Conservation (phyloP, 2,888 invertebrate genomes). For the Melikaiella ostensackeni region DNA sequence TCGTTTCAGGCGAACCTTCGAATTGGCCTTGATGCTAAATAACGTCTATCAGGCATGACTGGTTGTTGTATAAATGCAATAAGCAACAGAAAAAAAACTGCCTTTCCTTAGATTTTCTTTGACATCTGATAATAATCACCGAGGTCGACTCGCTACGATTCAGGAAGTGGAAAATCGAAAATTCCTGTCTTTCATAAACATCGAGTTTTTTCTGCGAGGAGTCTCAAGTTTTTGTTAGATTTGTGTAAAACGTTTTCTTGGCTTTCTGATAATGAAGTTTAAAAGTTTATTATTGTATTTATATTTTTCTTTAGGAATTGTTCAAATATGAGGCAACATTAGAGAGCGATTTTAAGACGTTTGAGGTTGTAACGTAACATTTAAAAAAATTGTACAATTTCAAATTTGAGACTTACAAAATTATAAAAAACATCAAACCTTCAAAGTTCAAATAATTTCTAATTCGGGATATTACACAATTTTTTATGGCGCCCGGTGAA, state of each 20-base stretch:
- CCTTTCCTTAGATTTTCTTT: constrained; percentile 37
- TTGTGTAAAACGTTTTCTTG: background rate
- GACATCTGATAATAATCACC: constrained; percentile 30
- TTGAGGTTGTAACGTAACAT: no score
- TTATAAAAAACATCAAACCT: no score
- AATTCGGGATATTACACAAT: no score
- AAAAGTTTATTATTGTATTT: background rate
- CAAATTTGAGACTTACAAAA: no score
- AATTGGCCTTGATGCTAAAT: constrained; percentile 31
- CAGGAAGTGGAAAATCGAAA: constrained; percentile 35
- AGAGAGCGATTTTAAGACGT: no score
- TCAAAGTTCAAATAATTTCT: no score
- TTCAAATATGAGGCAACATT: no score
- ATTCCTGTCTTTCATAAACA: constrained; percentile 25
- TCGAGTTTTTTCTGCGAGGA: constrained; percentile 9
- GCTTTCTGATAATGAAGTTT: background rate
- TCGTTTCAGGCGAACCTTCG: constrained; percentile 28
- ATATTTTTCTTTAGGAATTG: no score
- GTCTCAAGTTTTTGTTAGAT: constrained; percentile 5
- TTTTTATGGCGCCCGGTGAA: no score
- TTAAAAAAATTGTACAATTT: no score
- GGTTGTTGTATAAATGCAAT: constrained; percentile 27
- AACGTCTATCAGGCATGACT: constrained; percentile 32
- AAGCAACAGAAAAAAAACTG: constrained; percentile 3
- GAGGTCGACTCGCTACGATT: constrained; percentile 19